Base-by-base conservation (phyloP, 2,797 vertebrate species). In the Spheniscus humboldti region DNA sequence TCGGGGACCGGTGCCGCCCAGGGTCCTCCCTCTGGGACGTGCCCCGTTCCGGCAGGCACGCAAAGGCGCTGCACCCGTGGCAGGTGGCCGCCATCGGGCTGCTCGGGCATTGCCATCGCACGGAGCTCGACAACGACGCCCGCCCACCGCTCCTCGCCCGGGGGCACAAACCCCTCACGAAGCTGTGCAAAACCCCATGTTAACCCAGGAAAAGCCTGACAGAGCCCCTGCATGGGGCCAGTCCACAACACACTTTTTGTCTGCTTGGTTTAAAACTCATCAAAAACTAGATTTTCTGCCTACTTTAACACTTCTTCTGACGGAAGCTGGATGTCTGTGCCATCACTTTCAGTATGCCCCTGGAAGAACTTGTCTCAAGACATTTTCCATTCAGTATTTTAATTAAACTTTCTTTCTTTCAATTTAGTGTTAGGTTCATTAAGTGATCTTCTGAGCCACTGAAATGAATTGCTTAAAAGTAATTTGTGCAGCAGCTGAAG, bases 381-480 rank as follows among this genome's bases (percentile, higher is more conserved):
- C 90, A 84, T 79, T 79, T 84, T 81, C 93, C 66, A 68, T 27
- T 73, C 72, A 50, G 64, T 86, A 78, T 84, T 93, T 94, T 96
- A 95, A 95, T 95, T 95, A 96, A 90, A 95, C 80, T 78, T 86
- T 22, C 72, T 75, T 89, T 85, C 74, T 88, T 78, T 88, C 93
- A 64, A 28, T 94, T 96, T 79, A 85, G 35, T 7, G 11, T 52
- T 37, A 59, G 52, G 77, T 73, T 96, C 88, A 89, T 93, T 93
- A 88, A 94, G 47, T 47, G 83, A 88, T 5, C 1, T 56, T 82
- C 86, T 83, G 71, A 94, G 88, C 60, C 30, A 3, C 73, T 71
- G 66, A 92, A 87, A 95, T 75, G 80, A 95, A 92, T 71, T 72
- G 88, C 92, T 93, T 74, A 37, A 60, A 88, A 91, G 88, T 71